These are phyloP conservation scores for Mesoligia furuncula DNA, from an alignment of 2,888 invertebrate species.

Conservation along the genomic window DNA sequence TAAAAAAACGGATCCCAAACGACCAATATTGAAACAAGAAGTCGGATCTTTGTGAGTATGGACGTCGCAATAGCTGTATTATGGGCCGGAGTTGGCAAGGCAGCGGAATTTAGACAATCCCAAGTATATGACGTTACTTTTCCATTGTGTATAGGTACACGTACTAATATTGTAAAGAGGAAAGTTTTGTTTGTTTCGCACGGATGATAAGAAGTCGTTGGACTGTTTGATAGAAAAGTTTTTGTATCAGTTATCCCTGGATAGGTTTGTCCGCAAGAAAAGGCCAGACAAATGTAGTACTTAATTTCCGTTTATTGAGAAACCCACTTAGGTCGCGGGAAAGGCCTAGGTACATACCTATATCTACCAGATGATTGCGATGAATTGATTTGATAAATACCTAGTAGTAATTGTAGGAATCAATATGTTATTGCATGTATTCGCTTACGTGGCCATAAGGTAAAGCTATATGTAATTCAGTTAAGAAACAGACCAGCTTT, in stretches of 20 bases:
- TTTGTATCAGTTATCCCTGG: background rate
- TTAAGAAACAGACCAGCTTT: too few relatives aligned
- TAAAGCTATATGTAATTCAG: too few relatives aligned
- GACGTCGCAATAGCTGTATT: slow-evolving; percentile 60
- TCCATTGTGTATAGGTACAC: slow-evolving; percentile 16
- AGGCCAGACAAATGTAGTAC: background rate
- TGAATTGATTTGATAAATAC: background rate
- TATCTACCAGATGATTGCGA: background rate
- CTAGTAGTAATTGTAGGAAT: too few relatives aligned
- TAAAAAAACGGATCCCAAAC: slow-evolving; percentile 70
- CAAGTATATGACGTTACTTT: slow-evolving; percentile 27
- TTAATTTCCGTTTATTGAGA: background rate
- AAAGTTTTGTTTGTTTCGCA: slow-evolving; percentile 39
- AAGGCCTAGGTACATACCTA: background rate
- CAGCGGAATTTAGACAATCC: slow-evolving; percentile 30
- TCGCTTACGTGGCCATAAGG: too few relatives aligned
- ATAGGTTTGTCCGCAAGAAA: background rate
- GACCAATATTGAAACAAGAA: slow-evolving; percentile 72
- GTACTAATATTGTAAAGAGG: slow-evolving; percentile 48
- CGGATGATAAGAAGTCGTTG: background rate
- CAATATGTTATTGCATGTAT: background rate
- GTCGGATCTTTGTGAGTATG: slow-evolving; percentile 59
- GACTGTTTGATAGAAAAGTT: slow-evolving; percentile 17
- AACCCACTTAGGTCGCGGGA: background rate
- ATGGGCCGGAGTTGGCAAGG: slow-evolving; percentile 52